Percentiles rank a stretch among this genome's conserved stretches.
phyloP scores from a whole-genome alignment of 2,797 vertebrate genomes.

The Pangasius sanitwongsei region DNA sequence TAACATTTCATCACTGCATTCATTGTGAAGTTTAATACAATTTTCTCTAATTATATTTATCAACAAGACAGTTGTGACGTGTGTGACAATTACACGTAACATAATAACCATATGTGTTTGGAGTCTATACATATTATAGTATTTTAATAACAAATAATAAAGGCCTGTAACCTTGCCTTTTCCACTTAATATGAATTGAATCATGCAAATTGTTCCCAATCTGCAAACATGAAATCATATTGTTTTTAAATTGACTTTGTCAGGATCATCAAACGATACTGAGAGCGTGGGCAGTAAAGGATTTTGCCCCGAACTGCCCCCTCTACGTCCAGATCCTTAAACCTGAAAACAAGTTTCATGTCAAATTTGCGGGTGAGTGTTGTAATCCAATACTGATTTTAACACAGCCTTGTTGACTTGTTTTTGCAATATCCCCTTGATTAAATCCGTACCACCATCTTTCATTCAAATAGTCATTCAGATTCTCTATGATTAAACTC shows the following conservation, averaged over 20 bases:
- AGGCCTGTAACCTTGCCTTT: neutral
- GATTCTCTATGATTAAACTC: neutral
- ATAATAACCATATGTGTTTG: neutral
- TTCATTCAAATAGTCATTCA: neutral
- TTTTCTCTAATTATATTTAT: neutral
- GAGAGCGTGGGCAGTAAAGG: constrained; percentile 98
- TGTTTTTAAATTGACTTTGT: neutral
- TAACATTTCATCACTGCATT: neutral
- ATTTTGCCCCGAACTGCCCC: constrained; percentile 97
- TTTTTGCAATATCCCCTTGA: neutral
- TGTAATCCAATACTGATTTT: neutral
- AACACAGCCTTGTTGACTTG: neutral
- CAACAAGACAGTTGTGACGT: neutral
- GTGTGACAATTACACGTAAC: neutral
- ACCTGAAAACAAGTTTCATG: constrained; percentile 98
- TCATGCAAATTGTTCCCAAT: neutral
- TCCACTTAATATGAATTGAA: neutral
- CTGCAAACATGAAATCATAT: neutral
- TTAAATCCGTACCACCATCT: neutral
- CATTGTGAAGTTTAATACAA: neutral
- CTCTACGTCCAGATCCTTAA: constrained; percentile 98
- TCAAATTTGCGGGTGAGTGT: constrained; percentile 94
- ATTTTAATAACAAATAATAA: too few species aligned
- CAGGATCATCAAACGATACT: constrained; percentile 99
- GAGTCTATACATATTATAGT: neutral